Conservation (phyloP, 1,140 invertebrate genomes). For the Zophobas atratus region DNA sequence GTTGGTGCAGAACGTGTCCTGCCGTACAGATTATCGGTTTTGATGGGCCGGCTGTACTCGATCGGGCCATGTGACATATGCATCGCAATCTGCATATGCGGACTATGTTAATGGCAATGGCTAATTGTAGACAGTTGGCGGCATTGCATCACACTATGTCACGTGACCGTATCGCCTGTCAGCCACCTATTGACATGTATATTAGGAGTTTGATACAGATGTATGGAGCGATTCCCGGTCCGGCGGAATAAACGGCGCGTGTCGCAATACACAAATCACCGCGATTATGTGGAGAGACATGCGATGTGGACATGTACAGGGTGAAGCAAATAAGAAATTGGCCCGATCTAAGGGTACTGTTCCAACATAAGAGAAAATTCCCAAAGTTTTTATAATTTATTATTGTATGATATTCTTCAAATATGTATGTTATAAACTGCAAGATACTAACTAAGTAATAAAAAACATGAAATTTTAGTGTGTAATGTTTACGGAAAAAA, state of each 20-base stretch:
- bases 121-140: slow-evolving; percentile 64
- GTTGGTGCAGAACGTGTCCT: too few species aligned
- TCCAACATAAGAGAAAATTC: too few species aligned
- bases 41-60: slow-evolving; percentile 29
- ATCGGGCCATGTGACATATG: slow-evolving; percentile 57
- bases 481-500: too few species aligned
- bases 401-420: too few species aligned
- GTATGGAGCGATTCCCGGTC: slow-evolving; percentile 49
- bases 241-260: slow-evolving; percentile 40
- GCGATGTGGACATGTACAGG: background rate
- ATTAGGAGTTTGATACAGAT: slow-evolving; percentile 60
- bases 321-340: too few species aligned
- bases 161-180: slow-evolving; percentile 58
- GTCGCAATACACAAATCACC: slow-evolving; percentile 49
- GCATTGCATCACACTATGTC: slow-evolving; percentile 60
- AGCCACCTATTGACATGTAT: slow-evolving; percentile 63
- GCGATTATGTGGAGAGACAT: slow-evolving; percentile 5
- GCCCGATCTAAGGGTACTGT: too few species aligned
- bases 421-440: too few species aligned
- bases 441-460: too few species aligned
- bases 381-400: too few species aligned
- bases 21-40: background rate
- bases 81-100: slow-evolving; percentile 60
- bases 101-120: slow-evolving; percentile 62
- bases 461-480: too few species aligned